Conservation (phyloP, 92 coral and sea anemone genomes). For the Bergia puertoricense region DNA sequence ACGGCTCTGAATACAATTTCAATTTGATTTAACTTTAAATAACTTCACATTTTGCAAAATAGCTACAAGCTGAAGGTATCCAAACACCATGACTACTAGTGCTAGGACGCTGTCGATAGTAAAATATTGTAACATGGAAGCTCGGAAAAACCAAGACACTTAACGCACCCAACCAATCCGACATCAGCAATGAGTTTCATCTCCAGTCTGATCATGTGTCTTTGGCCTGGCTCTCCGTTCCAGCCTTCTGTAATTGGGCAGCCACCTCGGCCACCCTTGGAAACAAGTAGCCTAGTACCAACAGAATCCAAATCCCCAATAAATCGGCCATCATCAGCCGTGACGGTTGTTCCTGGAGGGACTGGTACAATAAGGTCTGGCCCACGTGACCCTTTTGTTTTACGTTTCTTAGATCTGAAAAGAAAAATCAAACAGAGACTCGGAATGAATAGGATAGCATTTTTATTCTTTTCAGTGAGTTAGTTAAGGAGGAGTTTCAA, state of each 20-base stretch:
- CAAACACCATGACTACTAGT: no score
- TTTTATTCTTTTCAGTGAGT: no score
- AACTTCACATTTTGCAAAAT: no score
- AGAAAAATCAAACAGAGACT: neutral
- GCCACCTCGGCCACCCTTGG: conserved; percentile 97
- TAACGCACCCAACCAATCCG: conserved; percentile 85
- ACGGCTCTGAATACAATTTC: no score
- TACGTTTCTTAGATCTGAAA: conserved; percentile 59
- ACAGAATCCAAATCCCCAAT: conserved; percentile 74
- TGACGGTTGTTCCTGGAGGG: conserved; percentile 86
- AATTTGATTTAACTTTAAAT: no score
- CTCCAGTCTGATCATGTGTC: conserved; percentile 72
- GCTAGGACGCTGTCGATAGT: neutral
- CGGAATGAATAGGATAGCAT: no score
- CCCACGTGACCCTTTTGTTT: conserved; percentile 83
- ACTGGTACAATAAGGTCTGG: conserved; percentile 84
- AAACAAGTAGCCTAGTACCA: conserved; percentile 81
- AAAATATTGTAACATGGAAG: neutral
- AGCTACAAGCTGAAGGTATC: no score
- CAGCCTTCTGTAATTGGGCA: conserved; percentile 79
- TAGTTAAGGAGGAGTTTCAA: no score
- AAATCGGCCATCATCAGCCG: conserved; percentile 79
- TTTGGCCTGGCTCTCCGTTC: conserved; percentile 89
- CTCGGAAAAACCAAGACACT: neutral
- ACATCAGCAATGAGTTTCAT: conserved; percentile 85